These are phyloP conservation scores for Rhadinocentrus ornatus DNA, from an alignment of 2,797 vertebrate species.

Conservation along the genomic window DNA sequence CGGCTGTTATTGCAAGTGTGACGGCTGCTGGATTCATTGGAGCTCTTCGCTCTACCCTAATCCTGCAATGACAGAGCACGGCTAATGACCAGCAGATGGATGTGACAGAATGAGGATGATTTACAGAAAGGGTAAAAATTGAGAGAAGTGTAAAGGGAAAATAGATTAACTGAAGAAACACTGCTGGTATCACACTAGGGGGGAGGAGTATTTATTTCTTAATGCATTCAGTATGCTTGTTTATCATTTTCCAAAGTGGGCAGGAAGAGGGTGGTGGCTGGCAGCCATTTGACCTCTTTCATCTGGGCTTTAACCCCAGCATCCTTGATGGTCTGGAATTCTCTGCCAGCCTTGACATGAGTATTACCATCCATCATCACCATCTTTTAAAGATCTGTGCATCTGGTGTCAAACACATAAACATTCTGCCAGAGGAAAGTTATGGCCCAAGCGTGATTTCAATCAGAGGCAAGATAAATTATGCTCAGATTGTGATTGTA, in stretches of 20 bases:
- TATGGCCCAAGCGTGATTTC: slow-evolving; percentile 45
- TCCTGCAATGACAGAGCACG: slow-evolving; percentile 53
- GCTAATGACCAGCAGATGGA: slow-evolving; percentile 65
- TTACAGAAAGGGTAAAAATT: slow-evolving; percentile 36
- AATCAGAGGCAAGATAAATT: slow-evolving; percentile 53
- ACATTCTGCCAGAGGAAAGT: slow-evolving; percentile 58
- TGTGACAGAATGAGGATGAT: slow-evolving; percentile 67
- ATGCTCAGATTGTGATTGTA: slow-evolving; percentile 45
- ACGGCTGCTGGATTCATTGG: slow-evolving; percentile 36
- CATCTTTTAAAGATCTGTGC: slow-evolving; percentile 45
- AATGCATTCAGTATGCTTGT: slow-evolving; percentile 31
- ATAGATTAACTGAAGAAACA: slow-evolving; percentile 29
- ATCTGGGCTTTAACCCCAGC: slow-evolving; percentile 68
- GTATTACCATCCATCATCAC: slow-evolving; percentile 71
- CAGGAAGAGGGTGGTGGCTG: slow-evolving; percentile 10
- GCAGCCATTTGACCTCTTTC: slow-evolving; percentile 65
- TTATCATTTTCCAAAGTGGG: slow-evolving; percentile 64
- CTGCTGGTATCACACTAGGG: slow-evolving; percentile 17
- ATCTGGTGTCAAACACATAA: slow-evolving; percentile 70
- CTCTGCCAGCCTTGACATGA: slow-evolving; percentile 54
- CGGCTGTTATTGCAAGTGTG: slow-evolving; percentile 33
- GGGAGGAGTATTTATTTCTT: slow-evolving; percentile 17
- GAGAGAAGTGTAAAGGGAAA: slow-evolving; percentile 40
- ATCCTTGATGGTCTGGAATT: slow-evolving; percentile 53
- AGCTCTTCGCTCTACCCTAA: slow-evolving; percentile 47